Base-by-base conservation (phyloP, 2,797 vertebrate genomes). In the Oreochromis grahami region DNA sequence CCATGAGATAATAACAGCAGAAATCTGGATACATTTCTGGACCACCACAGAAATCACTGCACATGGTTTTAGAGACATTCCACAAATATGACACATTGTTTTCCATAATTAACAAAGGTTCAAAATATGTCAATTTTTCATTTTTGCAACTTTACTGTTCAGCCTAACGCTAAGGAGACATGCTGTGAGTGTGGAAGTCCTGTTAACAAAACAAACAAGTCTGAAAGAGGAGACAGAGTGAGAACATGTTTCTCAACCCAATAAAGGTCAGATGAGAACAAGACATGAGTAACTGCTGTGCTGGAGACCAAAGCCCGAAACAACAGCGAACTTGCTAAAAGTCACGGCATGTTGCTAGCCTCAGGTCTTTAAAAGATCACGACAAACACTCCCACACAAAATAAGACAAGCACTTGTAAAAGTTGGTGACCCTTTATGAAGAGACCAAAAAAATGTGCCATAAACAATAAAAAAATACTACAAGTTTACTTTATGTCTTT, bases 371-470 rank as follows among this genome's bases (percentile, higher is more conserved):
- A 83, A 80, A 29, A 87, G 48, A 88, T 56, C 14, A 85, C 78
- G 53, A 83, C 72, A 82, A 85, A 90, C 78, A 81, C 26, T 83
- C 56, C 83, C 32, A 79, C 43, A n/a, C 65, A 85, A 88, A 88
- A 90, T 26, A 55, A 72, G 58, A 38, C 48, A 70, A 77, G 84
- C 63, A 56, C 17, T 50, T 38, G 82, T 29, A 78, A 82, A 88
- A 53, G 32, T 77, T 72, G 74, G 43, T 8, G 45, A 56, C 36
- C 78, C 68, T 88, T 90, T 87, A 92, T 52, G 85, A 56, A 78
- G 48, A 91, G 87, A 92, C 84, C 86, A 70, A 87, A 77, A 83
- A 26, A 21, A 63, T 24, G 12, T 34, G 86, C 78, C 36, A 87
- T 85, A 87, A 90, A 90, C 48, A 87, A 50, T 19, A 10, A 60